Evolutionary conservation across 2,888 invertebrate species (phyloP), one percentile per base, ranked within the genome.

Genomic region (Pyrrhosoma nymphula): DNA sequence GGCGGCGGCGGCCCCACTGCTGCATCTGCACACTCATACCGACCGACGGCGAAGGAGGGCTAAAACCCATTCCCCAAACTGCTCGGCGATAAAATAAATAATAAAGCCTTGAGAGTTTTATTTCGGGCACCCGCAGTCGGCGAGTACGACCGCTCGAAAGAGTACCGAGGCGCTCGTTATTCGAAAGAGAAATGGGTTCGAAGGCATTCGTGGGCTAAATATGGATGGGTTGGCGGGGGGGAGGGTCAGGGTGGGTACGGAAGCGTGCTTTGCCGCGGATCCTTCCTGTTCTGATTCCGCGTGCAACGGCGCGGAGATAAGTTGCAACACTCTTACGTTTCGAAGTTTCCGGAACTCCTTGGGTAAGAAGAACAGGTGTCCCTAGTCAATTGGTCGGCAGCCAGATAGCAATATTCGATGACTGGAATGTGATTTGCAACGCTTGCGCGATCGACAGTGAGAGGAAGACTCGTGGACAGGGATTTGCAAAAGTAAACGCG

Each of bases 141-240:
- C 12, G n/a, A 30, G 82, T 35, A 35, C 14, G 82, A 35, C 30
- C 82, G 35, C 6, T 82, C 20, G 16, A 3, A 35, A 12, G 16
- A 10, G 30, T 69, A 69, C 8, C 30, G 16, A 30, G 82, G 30
- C 14, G 35, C 82, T 35, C 35, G 82, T 35, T 35, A 0, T 18
- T 14, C 35, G 82, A 30, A 82, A 82, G 82, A 82, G 82, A 82
- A 82, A 82, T 82, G 30, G 82, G 30, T 82, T 35, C 82, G 82
- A n/a, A 47, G 69, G 26, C 10, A 82, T 30, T 82, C 82, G 82
- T 23, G 16, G 35, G 23, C 82, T 82, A 82, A 82, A 35, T 82
- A 82, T 35, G 82, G 82, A 82, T 8, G 26, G 82, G 16, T 35
- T 26, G 69, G 47, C 69, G 26, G 69, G n/a, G n/a, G 2, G 47